Evolutionary conservation across 2,888 invertebrate species (phyloP).

Genomic region (Pheosia gnoma): DNA sequence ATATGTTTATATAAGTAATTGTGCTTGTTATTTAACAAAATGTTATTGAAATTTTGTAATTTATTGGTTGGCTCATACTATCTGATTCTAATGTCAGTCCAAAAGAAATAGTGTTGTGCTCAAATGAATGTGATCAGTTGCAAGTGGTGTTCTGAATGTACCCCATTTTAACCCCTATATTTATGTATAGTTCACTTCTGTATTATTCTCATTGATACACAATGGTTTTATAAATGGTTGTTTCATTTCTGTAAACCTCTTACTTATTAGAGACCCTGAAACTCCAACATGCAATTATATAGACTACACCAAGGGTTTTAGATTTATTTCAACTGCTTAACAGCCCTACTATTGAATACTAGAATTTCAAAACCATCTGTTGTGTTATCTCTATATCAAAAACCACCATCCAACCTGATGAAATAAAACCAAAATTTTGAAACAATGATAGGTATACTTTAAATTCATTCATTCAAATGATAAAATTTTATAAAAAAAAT

Average conservation of each 20-base stretch:
- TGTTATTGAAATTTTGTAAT: background rate
- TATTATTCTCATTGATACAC: constrained; percentile 81
- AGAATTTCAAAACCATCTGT: no score
- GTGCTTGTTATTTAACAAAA: background rate
- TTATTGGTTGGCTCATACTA: background rate
- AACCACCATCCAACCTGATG: no score
- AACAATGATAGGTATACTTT: no score
- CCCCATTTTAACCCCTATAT: constrained; percentile 68
- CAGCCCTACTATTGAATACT: no score
- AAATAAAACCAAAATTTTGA: no score
- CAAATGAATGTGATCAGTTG: constrained; percentile 36
- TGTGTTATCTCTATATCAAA: no score
- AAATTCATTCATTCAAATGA: constrained; percentile 11
- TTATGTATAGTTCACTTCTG: constrained; percentile 80
- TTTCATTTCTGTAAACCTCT: constrained; percentile 58
- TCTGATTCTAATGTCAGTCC: constrained; percentile 11
- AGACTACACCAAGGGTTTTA: no score
- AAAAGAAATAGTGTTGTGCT: constrained; percentile 40
- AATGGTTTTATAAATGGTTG: constrained; percentile 72
- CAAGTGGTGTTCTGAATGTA: constrained; percentile 60
- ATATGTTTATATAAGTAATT: background rate
- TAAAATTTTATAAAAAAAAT: background rate
- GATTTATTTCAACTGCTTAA: no score
- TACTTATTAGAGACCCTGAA: no score
- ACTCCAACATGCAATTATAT: no score